Evolutionary conservation across 1,140 invertebrate species (phyloP).

Genomic region (Zeugodacus cucurbitae): DNA sequence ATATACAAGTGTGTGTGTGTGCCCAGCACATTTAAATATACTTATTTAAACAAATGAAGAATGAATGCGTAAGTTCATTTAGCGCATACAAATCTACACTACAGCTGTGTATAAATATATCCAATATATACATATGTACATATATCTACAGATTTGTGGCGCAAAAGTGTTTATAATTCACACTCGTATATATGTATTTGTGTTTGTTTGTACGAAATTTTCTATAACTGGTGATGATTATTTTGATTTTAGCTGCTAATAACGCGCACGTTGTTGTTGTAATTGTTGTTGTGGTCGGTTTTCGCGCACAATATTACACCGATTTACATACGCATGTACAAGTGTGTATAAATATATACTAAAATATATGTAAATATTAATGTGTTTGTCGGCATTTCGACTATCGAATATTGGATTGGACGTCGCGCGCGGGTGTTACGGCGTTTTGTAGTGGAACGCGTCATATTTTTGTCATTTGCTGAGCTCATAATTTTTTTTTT

Average conservation of each 20-base stretch:
- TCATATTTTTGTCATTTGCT: conserved; percentile 20
- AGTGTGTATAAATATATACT: background rate
- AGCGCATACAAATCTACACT: background rate
- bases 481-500: background rate
- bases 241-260: background rate
- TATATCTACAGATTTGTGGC: background rate
- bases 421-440: background rate
- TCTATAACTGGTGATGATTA: conserved; percentile 9
- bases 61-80: background rate
- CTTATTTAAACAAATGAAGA: background rate
- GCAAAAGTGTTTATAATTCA: background rate
- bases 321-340: background rate
- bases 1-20: background rate
- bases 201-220: background rate
- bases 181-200: background rate
- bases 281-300: no score
- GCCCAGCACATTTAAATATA: background rate
- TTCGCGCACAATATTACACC: background rate
- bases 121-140: background rate
- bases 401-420: background rate
- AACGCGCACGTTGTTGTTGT: background rate
- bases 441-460: background rate
- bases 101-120: background rate
- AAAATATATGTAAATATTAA: background rate
- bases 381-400: background rate